phyloP scores from a whole-genome alignment of 2,797 vertebrate genomes.

The Anolis apletophallus region DNA sequence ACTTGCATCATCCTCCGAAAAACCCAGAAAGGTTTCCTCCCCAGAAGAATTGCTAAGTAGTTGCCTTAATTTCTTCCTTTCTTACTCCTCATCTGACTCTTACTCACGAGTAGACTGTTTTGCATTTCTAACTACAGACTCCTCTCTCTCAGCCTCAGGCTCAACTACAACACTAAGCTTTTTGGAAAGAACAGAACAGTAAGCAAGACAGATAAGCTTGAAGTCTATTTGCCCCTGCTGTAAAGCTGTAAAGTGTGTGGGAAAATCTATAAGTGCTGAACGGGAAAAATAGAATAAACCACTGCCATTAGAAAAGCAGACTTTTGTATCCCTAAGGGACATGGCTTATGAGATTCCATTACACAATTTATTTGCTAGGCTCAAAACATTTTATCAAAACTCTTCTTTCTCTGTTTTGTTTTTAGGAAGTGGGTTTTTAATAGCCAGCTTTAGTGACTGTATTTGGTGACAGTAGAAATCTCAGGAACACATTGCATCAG shows the following conservation, averaged over 20 bases:
- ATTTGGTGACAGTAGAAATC: slow-evolving; percentile 66
- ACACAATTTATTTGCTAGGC: slow-evolving; percentile 43
- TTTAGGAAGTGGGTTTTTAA: slow-evolving; percentile 42
- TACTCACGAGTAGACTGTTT: too few relatives aligned
- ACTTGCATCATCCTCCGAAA: too few relatives aligned
- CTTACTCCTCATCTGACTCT: too few relatives aligned
- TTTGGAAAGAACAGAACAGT: background rate
- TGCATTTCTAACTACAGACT: too few relatives aligned
- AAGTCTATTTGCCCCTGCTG: background rate
- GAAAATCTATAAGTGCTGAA: slow-evolving; percentile 9
- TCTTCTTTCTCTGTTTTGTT: background rate
- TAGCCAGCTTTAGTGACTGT: slow-evolving; percentile 57
- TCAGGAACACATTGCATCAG: slow-evolving; percentile 50
- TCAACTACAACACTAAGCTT: too few relatives aligned
- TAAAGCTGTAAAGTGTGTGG: slow-evolving; percentile 27
- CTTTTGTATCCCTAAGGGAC: slow-evolving; percentile 34
- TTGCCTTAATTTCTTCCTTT: too few relatives aligned
- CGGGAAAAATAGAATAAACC: slow-evolving; percentile 41
- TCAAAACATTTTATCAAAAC: slow-evolving; percentile 50
- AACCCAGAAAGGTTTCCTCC: too few relatives aligned
- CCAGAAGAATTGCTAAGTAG: too few relatives aligned
- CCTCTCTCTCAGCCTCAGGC: too few relatives aligned
- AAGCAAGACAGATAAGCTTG: background rate
- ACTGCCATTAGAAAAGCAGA: slow-evolving; percentile 20
- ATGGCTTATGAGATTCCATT: slow-evolving; percentile 16